A percentile compares a stretch with the other conserved stretches of the same genome.
Evolutionary conservation across 1,140 invertebrate species (phyloP).

Genomic region (Eufriesea mexicana): DNA sequence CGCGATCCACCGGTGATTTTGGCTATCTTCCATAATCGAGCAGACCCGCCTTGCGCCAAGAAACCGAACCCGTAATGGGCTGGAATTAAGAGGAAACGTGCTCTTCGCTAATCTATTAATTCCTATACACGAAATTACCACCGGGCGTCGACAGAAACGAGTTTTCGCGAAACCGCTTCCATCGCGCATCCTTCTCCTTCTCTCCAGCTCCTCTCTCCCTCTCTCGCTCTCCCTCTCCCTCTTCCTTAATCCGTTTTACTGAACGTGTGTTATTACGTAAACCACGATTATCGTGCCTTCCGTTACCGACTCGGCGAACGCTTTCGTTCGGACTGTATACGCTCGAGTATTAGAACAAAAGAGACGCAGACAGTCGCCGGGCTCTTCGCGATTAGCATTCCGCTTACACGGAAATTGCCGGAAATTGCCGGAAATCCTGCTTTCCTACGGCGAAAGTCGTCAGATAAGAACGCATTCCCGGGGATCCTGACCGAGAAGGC

Average conservation of each 20-base stretch:
- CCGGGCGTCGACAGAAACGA: conserved; percentile 76
- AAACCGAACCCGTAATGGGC: conserved; percentile 74
- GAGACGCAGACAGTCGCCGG: too few relatives aligned
- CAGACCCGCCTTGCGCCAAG: conserved; percentile 74
- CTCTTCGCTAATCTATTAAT: conserved; percentile 81
- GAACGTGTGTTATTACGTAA: conserved; percentile 13
- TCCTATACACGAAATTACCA: conserved; percentile 75
- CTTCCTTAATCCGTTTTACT: conserved; percentile 3
- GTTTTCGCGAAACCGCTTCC: conserved; percentile 69
- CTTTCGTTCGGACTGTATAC: not conserved
- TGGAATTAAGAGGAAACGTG: conserved; percentile 81
- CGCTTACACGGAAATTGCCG: too few relatives aligned
- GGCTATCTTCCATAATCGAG: conserved; percentile 78
- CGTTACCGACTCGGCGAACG: not conserved
- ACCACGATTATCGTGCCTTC: conserved; percentile 1
- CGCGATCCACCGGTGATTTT: conserved; percentile 76
- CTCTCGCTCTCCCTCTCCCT: not conserved
- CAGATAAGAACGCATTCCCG: conserved; percentile 5
- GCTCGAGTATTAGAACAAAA: not conserved
- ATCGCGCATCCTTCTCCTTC: conserved; percentile 30
- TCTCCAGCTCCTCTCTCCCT: not conserved
- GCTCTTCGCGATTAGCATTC: not conserved
- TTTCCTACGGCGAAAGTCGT: not conserved
- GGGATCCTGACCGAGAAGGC: conserved; percentile 36
- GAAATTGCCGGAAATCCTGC: conserved; percentile 14